Evolutionary conservation across 2,797 vertebrate genomes (phyloP).

Genomic region (Oreochromis grahami): DNA sequence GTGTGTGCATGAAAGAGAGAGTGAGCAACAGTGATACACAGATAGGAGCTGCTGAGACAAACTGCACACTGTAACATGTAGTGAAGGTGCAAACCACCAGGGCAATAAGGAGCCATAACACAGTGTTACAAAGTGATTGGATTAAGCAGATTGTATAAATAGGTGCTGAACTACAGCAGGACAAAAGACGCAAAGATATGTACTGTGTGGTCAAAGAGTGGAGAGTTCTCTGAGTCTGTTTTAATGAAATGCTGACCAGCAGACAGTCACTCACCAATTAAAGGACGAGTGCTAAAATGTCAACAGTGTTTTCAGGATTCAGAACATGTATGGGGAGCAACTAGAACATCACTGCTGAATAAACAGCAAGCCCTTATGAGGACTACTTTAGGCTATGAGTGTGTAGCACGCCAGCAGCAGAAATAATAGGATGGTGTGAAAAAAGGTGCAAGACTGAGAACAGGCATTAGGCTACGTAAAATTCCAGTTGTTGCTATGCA

Average conservation of each 20-base stretch:
- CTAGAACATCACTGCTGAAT: neutral
- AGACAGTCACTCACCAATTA: neutral
- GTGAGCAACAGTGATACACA: neutral
- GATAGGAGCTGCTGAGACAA: neutral
- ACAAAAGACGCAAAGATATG: fast-evolving
- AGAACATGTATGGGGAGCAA: neutral
- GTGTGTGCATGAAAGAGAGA: neutral
- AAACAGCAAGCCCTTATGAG: neutral
- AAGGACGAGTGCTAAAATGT: neutral
- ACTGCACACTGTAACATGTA: neutral
- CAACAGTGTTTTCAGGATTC: neutral
- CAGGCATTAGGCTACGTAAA: neutral
- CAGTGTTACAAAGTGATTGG: neutral
- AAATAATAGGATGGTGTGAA: neutral
- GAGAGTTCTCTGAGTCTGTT: neutral
- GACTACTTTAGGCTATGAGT: neutral
- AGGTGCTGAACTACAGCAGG: neutral
- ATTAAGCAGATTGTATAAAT: neutral
- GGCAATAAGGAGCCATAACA: neutral
- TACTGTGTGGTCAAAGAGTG: neutral
- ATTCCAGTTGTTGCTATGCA: neutral
- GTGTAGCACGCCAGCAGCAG: neutral
- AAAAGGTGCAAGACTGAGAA: neutral
- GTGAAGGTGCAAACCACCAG: neutral
- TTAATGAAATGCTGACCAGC: neutral